Evolutionary conservation across 2,797 vertebrate genomes (phyloP).

Genomic region (Hydrophis major): DNA sequence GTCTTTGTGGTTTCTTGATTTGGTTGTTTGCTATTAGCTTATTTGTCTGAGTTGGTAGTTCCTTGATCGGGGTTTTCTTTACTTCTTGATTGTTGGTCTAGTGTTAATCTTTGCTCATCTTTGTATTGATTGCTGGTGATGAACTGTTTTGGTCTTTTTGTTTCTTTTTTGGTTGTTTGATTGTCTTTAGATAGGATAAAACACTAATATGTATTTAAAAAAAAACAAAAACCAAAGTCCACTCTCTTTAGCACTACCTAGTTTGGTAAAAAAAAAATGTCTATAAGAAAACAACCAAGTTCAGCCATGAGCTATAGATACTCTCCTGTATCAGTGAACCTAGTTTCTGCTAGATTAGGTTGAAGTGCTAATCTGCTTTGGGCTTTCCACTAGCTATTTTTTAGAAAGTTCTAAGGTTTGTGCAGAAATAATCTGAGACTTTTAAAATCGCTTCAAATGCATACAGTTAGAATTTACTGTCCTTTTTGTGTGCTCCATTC

Average conservation of each 20-base stretch:
- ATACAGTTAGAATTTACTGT: constrained; percentile 4
- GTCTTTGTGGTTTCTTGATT: background rate
- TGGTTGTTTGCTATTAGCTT: background rate
- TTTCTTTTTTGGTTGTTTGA: background rate
- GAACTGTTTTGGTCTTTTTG: background rate
- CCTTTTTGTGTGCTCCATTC: background rate
- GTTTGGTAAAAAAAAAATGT: background rate
- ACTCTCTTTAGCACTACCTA: background rate
- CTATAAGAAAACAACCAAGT: background rate
- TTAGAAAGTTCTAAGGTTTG: constrained; percentile 1
- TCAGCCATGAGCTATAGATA: background rate
- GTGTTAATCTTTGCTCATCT: background rate
- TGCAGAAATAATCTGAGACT: background rate
- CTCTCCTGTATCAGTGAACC: background rate
- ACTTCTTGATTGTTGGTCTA: background rate
- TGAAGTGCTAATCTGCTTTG: background rate
- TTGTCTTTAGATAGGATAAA: background rate
- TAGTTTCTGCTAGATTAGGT: background rate
- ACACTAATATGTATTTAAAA: background rate
- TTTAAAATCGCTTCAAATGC: background rate
- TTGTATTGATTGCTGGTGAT: background rate
- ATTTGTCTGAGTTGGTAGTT: background rate
- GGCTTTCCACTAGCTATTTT: background rate
- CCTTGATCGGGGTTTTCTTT: background rate
- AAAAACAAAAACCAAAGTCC: background rate